Evolutionary conservation across 2,113 vertebrate genomes (phyloP).

Genomic region (Mesembrinibis cayennensis): DNA sequence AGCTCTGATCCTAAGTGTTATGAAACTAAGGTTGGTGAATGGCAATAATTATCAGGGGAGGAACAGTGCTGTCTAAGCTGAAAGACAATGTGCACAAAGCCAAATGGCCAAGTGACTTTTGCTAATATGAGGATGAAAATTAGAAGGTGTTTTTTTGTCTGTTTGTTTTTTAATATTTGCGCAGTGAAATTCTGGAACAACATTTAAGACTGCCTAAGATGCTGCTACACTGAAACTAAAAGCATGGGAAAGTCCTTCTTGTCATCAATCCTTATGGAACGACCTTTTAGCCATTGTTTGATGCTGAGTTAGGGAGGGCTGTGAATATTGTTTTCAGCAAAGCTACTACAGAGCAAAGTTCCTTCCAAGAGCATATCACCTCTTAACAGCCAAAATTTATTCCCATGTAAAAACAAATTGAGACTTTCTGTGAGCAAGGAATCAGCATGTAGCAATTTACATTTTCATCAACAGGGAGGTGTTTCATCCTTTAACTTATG

Average conservation of each 20-base stretch:
- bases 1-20: not conserved
- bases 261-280: not conserved
- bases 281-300: not conserved
- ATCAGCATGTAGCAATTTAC: not conserved
- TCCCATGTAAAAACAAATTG: not conserved
- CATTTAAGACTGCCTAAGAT: not conserved
- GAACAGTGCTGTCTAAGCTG: not conserved
- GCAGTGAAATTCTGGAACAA: not conserved
- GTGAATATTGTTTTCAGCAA: not conserved
- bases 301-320: not conserved
- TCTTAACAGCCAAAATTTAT: not conserved
- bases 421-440: not conserved
- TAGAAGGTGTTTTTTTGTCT: not conserved
- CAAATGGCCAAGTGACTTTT: not conserved
- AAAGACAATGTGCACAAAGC: not conserved
- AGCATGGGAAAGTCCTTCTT: not conserved
- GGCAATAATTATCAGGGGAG: not conserved
- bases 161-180: not conserved
- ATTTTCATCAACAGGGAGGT: not conserved
- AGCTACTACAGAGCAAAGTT: not conserved
- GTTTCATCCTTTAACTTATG: not conserved
- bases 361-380: not conserved
- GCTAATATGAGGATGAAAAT: not conserved
- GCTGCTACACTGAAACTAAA: not conserved
- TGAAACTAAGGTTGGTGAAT: not conserved